Evolutionary conservation across 2,888 invertebrate species (phyloP).

Genomic region (Salticus scenicus): DNA sequence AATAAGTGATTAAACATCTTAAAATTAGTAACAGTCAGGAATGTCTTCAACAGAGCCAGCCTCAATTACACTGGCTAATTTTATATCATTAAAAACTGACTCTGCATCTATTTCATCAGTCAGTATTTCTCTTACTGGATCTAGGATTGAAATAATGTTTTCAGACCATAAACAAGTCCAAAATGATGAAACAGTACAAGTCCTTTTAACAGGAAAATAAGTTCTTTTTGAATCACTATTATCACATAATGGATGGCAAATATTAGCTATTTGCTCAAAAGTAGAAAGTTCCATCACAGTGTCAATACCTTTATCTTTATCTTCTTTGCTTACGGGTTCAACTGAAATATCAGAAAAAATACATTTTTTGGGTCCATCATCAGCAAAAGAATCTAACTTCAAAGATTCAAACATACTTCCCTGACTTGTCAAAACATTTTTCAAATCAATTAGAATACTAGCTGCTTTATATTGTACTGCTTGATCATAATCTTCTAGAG

Average conservation of each 20-base stretch:
- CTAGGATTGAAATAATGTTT: background rate
- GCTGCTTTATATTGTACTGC: slow-evolving; percentile 30
- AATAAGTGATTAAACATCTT: too few species aligned
- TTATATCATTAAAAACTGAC: slow-evolving; percentile 48
- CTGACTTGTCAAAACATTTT: background rate
- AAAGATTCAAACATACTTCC: background rate
- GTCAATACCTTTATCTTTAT: slow-evolving; percentile 29
- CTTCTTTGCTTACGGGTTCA: slow-evolving; percentile 18
- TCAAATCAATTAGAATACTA: slow-evolving; percentile 14
- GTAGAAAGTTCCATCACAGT: slow-evolving; percentile 36
- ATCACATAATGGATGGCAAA: background rate
- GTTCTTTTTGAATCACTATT: background rate
- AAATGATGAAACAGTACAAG: slow-evolving; percentile 28
- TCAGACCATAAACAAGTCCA: slow-evolving; percentile 33
- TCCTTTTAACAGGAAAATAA: too few species aligned
- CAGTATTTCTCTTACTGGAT: background rate
- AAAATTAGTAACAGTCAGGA: slow-evolving; percentile 42
- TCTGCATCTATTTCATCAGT: slow-evolving; percentile 8
- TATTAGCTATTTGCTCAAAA: slow-evolving; percentile 32
- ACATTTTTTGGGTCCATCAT: background rate
- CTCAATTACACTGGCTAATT: slow-evolving; percentile 27
- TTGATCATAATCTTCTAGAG: slow-evolving; percentile 28
- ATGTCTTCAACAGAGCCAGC: slow-evolving; percentile 21
- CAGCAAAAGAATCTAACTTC: background rate
- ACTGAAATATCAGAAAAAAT: background rate